Base-by-base conservation (phyloP, 2,113 vertebrate species). In the Notarius quadriscutis region DNA sequence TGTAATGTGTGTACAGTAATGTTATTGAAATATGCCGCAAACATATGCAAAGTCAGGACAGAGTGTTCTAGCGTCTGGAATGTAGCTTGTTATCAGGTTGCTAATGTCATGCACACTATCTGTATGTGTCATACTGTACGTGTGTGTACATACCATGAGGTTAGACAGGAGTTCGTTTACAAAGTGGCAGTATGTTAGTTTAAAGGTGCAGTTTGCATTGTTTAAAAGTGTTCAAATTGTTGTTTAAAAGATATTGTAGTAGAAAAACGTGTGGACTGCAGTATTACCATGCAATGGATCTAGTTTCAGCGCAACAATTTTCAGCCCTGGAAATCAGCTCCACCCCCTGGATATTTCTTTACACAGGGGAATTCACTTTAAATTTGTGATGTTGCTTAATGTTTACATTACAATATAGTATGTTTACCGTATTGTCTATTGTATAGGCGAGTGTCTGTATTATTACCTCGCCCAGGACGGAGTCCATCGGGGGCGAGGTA, bases 11-110 rank as follows among this genome's bases (percentile, higher is more conserved):
- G 14, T 80, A 30, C 14, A 30, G 53, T 80, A 57, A 58, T 30
- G 15, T 18, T 57, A 58, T 20, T 17, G 17, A 27, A 55, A 81
- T 87, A 74, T 27, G 69, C 18, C 53, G 20, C 27, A 25, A n/a
- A 74, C 84, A 84, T 55, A 58, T 78, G 65, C 87, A 75, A 77
- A 87, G 80, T 82, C 77, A 83, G 65, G 72, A 89, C 92, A 91
- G 18, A 41, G 10, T 92, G 92, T 91, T 90, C 89, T 75, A 58
- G 51, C 34, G 48, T 79, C 75, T 27, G 53, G 9, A 63, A 34
- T 27, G 51, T 81, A 77, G 58, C 75, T 69, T 86, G 65, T 5
- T 86, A 86, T 88, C 62, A 20, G 79, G 80, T 89, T 88, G 88
- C 90, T 53, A 41, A 51, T 62, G 14, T 62, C 65, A 81, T 77